Percentiles rank a stretch among this genome's conserved stretches.
These are phyloP conservation scores for Tragelaphus eurycerus DNA, from an alignment of 2,797 vertebrate species.

Conservation along the genomic window DNA sequence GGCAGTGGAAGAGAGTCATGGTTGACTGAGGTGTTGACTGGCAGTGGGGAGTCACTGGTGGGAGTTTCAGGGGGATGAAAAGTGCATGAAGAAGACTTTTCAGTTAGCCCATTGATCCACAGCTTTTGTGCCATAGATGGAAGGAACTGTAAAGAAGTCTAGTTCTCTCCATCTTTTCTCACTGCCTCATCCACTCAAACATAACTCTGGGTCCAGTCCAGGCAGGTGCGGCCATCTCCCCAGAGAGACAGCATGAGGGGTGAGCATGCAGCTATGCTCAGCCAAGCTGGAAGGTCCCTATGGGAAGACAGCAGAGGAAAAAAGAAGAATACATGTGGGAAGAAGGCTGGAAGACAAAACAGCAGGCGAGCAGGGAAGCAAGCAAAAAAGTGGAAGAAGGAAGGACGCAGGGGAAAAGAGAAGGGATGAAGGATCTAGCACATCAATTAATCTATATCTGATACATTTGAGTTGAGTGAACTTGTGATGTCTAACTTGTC, in stretches of 20 bases:
- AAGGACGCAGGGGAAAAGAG: rapidly evolving
- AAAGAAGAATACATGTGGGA: neutral
- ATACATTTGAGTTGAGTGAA: neutral
- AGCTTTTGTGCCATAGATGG: neutral
- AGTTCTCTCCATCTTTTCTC: neutral
- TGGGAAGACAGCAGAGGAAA: neutral
- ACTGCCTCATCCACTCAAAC: neutral
- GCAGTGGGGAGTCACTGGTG: neutral
- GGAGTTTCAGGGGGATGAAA: neutral
- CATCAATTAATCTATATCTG: neutral
- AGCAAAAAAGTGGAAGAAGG: neutral
- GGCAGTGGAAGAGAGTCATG: neutral
- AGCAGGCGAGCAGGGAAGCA: neutral
- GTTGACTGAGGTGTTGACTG: neutral
- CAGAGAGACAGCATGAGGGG: neutral
- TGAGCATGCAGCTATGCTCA: neutral
- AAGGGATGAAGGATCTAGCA: neutral
- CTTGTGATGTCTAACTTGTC: neutral
- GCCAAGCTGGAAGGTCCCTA: neutral
- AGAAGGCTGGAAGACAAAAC: neutral
- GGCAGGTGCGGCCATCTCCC: neutral
- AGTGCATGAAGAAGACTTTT: neutral
- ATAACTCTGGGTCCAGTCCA: neutral
- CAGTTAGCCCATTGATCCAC: neutral
- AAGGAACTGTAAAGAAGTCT: neutral